These are phyloP conservation scores for Protobothrops mucrosquamatus DNA, from an alignment of 2,113 vertebrate species.

Conservation along the genomic window DNA sequence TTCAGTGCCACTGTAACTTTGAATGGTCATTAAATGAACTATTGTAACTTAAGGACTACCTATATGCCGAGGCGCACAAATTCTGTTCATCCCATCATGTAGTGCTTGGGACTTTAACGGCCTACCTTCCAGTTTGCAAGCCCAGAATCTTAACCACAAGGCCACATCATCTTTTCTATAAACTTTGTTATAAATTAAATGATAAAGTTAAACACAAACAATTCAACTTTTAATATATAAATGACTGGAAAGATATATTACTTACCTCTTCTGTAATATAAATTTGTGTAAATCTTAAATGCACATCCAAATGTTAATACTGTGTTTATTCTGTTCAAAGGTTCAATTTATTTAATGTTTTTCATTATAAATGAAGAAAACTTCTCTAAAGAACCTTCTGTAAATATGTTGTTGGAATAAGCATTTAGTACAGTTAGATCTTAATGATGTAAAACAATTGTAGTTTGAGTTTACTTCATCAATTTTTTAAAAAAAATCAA, in stretches of 20 bases:
- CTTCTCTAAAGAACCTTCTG: conserved; percentile 16
- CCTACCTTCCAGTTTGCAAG: not conserved
- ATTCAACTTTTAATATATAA: not conserved
- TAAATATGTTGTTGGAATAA: not conserved
- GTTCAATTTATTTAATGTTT: not conserved
- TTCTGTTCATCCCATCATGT: not conserved
- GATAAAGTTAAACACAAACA: conserved; percentile 23
- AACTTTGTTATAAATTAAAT: not conserved
- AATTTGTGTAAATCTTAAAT: not conserved
- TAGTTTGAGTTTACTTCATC: not conserved
- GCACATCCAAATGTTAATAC: conserved; percentile 3
- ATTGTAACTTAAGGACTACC: not conserved
- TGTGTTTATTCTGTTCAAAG: not conserved
- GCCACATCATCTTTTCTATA: conserved; percentile 5
- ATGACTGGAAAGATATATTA: not conserved
- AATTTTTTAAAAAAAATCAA: not conserved
- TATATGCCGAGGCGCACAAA: not conserved
- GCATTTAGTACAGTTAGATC: not conserved
- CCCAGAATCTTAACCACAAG: not conserved
- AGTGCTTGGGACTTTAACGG: not conserved
- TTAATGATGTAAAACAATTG: conserved; percentile 4
- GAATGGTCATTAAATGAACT: not conserved
- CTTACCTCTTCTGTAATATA: not conserved
- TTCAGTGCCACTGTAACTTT: not conserved
- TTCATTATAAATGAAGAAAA: not conserved